Evolutionary conservation across 2,113 vertebrate genomes (phyloP).

Genomic region (Stigmatopora argus): DNA sequence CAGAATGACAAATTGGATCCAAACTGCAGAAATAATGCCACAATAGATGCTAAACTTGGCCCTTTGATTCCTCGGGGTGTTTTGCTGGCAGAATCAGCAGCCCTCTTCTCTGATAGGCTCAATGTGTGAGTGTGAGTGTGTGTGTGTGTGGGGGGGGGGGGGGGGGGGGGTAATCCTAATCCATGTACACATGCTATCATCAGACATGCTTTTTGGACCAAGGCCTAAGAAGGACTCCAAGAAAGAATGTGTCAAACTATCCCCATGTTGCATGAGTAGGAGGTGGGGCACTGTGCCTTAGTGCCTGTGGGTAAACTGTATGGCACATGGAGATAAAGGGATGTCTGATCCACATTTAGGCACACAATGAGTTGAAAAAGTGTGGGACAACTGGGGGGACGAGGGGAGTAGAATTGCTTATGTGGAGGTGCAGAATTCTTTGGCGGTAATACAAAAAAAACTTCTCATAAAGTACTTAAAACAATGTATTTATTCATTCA

Average conservation of each 20-base stretch:
- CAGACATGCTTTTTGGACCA: slow-evolving; percentile 36
- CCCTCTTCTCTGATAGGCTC: slow-evolving; percentile 5
- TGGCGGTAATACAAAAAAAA: slow-evolving; percentile 12
- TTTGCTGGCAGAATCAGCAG: neutral
- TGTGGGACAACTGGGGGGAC: slow-evolving; percentile 7
- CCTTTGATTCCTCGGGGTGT: neutral
- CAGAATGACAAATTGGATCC: neutral
- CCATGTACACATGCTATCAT: slow-evolving; percentile 48
- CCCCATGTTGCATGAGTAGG: neutral
- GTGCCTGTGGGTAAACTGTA: slow-evolving; percentile 9
- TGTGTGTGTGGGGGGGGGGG: slow-evolving; percentile 30
- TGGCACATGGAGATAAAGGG: slow-evolving; percentile 16
- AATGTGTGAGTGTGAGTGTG: slow-evolving; percentile 37
- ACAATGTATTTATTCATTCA: neutral
- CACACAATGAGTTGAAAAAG: slow-evolving; percentile 21
- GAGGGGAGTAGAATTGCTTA: slow-evolving; percentile 9
- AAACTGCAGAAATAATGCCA: neutral
- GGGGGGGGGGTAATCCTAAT: slow-evolving; percentile 55
- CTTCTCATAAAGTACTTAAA: neutral
- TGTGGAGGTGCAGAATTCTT: neutral
- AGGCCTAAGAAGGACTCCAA: slow-evolving; percentile 30
- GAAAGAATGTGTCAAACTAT: slow-evolving; percentile 8
- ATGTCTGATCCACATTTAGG: slow-evolving; percentile 22
- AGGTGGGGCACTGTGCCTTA: slow-evolving; percentile 15
- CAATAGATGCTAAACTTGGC: neutral